Evolutionary conservation across 1,140 invertebrate genomes (phyloP).

Genomic region (Aphis craccivora): DNA sequence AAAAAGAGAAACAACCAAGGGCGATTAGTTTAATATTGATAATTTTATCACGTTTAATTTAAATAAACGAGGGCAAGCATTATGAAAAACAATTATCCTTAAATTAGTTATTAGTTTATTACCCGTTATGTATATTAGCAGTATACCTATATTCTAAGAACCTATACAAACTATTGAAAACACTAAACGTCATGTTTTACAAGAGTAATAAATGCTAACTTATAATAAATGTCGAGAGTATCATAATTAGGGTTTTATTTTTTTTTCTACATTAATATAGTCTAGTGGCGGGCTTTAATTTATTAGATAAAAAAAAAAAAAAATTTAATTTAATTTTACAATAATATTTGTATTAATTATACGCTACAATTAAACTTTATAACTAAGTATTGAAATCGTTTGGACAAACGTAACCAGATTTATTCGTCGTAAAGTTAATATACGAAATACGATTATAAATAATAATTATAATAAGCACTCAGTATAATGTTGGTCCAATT

Average conservation of each 20-base stretch:
- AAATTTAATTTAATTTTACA: background rate
- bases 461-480: slow-evolving; percentile 20
- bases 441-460: background rate
- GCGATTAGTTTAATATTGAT: background rate
- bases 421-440: background rate
- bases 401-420: background rate
- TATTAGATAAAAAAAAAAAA: slow-evolving; percentile 20
- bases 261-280: background rate
- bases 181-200: slow-evolving; percentile 5
- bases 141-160: background rate
- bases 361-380: background rate
- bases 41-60: slow-evolving; percentile 12
- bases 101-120: background rate
- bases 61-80: background rate
- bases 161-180: slow-evolving; percentile 22
- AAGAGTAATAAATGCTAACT: background rate
- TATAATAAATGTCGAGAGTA: background rate
- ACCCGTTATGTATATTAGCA: background rate
- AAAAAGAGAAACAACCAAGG: background rate
- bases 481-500: slow-evolving; percentile 44
- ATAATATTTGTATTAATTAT: background rate
- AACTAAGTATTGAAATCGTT: background rate
- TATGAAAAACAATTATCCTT: background rate
- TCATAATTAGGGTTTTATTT: background rate
- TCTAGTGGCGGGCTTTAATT: background rate